Base-by-base conservation (phyloP, 2,888 invertebrate species). In the Heliconius erato region DNA sequence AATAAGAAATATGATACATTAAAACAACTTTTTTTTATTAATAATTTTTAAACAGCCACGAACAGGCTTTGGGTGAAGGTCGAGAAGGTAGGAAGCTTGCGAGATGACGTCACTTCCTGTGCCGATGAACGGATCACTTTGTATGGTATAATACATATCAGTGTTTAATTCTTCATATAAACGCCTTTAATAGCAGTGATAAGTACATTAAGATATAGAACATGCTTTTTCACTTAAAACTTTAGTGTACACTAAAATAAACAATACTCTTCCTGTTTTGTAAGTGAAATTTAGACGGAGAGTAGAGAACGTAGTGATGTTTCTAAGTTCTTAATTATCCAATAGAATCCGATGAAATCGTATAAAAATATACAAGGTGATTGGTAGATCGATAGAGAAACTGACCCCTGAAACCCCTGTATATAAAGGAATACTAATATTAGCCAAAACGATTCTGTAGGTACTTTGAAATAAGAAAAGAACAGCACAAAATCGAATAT, bases 31-130 rank as follows among this genome's bases (percentile, higher is more conserved):
- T 63, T 83, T 54, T 82, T 72, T 72, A 83, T 71, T 79, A 74
- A 85, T 80, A 81, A 74, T 68, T 67, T 76, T 54, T 54, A 77
- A 49, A 65, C 59, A 59, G 44, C 54, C 79, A 83, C 81, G 11
- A 77, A 84, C 89, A 86, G 89, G 90, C 90, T 92, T 91, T 91
- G 89, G 94, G 94, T 94, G 94, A 95, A 95, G 95, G 95, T 92
- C 93, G 89, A 88, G 91, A 89, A 89, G 91, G 91, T 89, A 87
- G 87, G 88, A 91, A 92, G 92, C 74, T 49, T 84, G 69, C 69
- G 89, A 89, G 89, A 79, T 94, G 93, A 94, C 94, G 94, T 94
- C 93, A 94, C 88, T 92, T 95, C 94, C 95, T 89, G 90, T 88
- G 91, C 91, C 89, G 89, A 89, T 91, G 91, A 91, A 92, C 91